phyloP scores from a whole-genome alignment of 2,113 vertebrate species.

The Rhombomys opimus region DNA sequence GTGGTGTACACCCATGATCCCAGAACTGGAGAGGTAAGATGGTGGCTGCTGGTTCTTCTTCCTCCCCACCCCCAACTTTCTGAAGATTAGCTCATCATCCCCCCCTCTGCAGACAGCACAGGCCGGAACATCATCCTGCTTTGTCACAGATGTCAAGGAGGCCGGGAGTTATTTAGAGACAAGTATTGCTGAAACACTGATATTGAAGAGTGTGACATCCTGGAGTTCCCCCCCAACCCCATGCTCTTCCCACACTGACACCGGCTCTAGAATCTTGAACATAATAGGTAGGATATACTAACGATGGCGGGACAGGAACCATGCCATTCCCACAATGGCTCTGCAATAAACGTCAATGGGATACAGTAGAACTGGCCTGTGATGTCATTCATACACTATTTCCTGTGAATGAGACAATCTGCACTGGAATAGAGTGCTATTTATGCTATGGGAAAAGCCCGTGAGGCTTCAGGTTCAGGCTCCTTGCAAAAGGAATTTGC shows the following conservation, averaged over 20 bases:
- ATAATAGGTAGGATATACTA: slow-evolving; percentile 41
- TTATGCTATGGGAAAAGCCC: slow-evolving; percentile 76
- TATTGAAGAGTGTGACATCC: neutral
- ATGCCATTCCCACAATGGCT: slow-evolving; percentile 52
- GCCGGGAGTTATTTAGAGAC: slow-evolving; percentile 17
- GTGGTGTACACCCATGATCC: neutral
- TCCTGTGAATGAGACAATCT: slow-evolving; percentile 77
- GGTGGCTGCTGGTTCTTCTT: neutral
- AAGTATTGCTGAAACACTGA: neutral
- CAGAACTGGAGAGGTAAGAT: neutral
- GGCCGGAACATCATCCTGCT: neutral
- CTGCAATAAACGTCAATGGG: slow-evolving; percentile 53
- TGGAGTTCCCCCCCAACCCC: slow-evolving; percentile 5
- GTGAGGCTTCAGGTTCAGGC: slow-evolving; percentile 47
- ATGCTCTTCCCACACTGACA: neutral
- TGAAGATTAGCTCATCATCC: neutral
- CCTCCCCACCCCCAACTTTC: neutral
- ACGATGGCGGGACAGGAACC: slow-evolving; percentile 39
- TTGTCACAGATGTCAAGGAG: neutral
- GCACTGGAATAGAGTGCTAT: slow-evolving; percentile 65
- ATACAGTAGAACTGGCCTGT: slow-evolving; percentile 47
- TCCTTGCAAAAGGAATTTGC: slow-evolving; percentile 72
- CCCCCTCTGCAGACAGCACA: neutral
- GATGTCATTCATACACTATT: slow-evolving; percentile 76
- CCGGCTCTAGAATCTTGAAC: slow-evolving; percentile 4